Percentiles rank a stretch among this genome's conserved stretches.
phyloP scores from a whole-genome alignment of 1,140 invertebrate genomes.

The Alviniconcha marisindica region DNA sequence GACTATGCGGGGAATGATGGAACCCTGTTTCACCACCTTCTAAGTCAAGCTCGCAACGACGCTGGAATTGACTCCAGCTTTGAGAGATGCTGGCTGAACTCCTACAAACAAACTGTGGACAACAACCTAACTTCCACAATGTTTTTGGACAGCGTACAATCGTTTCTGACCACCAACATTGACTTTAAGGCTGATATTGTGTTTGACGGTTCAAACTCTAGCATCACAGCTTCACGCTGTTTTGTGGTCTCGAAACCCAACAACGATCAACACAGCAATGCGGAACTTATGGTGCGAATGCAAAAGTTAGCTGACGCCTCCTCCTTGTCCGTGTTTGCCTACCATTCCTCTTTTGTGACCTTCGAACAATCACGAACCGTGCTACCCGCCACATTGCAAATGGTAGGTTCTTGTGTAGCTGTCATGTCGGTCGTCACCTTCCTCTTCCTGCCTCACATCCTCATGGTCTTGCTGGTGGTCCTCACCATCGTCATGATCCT shows the following conservation, averaged over 20 bases:
- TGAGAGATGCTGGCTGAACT: constrained; percentile 44
- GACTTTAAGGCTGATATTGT: constrained; percentile 87
- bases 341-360: constrained; percentile 55
- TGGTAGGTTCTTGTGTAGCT: constrained; percentile 91
- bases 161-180: constrained; percentile 78
- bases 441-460: constrained; percentile 95
- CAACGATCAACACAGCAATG: constrained; percentile 48
- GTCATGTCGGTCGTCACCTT: constrained; percentile 98
- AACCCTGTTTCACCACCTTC: constrained; percentile 27
- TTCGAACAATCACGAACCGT: constrained; percentile 91
- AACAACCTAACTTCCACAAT: constrained; percentile 26
- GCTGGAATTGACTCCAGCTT: constrained; percentile 31
- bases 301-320: constrained; percentile 56
- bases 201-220: constrained; percentile 85
- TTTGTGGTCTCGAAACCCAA: constrained; percentile 53
- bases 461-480: constrained; percentile 96
- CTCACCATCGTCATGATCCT: constrained; percentile 97
- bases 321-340: constrained; percentile 54
- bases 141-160: constrained; percentile 35
- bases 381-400: constrained; percentile 92
- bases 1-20: constrained; percentile 32
- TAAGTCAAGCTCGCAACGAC: constrained; percentile 30
- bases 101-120: constrained; percentile 24
- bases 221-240: constrained; percentile 83
- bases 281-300: constrained; percentile 57